Evolutionary conservation across 1,140 invertebrate species (phyloP).

Genomic region (Caenorhabditis latens): DNA sequence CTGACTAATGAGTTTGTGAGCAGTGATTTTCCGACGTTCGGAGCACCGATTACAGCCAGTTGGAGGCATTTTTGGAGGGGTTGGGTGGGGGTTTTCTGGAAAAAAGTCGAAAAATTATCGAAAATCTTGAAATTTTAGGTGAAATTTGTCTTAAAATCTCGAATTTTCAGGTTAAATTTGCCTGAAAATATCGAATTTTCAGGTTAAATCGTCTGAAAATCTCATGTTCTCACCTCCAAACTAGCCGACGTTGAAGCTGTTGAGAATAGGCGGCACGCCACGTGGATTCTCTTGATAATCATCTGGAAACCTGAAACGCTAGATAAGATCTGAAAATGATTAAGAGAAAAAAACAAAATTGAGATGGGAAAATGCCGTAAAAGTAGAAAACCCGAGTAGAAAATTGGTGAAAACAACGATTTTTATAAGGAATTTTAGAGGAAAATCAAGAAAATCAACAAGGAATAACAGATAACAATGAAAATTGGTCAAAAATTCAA

Average conservation of each 20-base stretch:
- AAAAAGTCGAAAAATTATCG: background rate
- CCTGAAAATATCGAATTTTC: no score
- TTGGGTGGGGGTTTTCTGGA: slow-evolving; percentile 14
- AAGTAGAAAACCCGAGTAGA: background rate
- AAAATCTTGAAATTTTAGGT: no score
- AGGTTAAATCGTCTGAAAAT: no score
- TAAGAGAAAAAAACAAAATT: background rate
- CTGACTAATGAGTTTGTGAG: slow-evolving; percentile 73
- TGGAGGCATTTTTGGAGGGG: slow-evolving; percentile 55
- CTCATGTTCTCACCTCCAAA: background rate
- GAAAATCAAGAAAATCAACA: slow-evolving; percentile 57
- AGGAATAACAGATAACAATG: slow-evolving; percentile 37
- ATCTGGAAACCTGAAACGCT: background rate
- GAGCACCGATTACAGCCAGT: slow-evolving; percentile 75
- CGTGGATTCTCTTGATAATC: background rate
- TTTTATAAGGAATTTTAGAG: background rate
- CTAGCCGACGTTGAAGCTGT: background rate
- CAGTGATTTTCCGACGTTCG: slow-evolving; percentile 77
- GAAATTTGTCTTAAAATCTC: no score
- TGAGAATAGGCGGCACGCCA: slow-evolving; percentile 3
- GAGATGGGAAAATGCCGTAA: background rate
- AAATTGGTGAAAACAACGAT: background rate
- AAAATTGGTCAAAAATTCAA: slow-evolving; percentile 41
- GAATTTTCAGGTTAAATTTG: no score
- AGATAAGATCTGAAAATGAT: background rate